These are phyloP conservation scores for Eulemur coronatus DNA, from an alignment of 2,797 vertebrate species.

Conservation along the genomic window DNA sequence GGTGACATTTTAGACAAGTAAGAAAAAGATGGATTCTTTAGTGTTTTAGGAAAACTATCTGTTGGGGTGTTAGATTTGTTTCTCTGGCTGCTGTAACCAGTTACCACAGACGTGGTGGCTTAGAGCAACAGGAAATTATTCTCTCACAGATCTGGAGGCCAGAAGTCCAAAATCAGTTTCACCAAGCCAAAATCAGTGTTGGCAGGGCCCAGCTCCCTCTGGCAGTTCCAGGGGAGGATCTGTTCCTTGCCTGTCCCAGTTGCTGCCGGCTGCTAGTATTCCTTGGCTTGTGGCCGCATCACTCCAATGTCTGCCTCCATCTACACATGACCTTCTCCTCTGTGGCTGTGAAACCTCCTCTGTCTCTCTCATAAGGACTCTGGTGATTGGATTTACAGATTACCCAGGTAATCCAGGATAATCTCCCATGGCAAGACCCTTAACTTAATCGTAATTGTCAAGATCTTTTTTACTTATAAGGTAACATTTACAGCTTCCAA, in stretches of 20 bases:
- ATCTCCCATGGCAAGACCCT: background rate
- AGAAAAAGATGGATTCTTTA: background rate
- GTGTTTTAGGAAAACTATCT: background rate
- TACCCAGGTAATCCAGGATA: background rate
- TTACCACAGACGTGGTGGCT: background rate
- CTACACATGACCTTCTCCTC: background rate
- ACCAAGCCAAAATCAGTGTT: background rate
- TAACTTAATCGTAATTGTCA: conserved; percentile 14
- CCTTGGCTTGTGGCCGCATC: background rate
- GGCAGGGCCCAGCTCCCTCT: background rate
- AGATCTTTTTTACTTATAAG: background rate
- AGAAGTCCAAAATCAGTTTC: background rate
- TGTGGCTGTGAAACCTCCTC: background rate
- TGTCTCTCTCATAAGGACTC: background rate
- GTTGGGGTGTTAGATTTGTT: background rate
- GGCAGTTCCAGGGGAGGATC: background rate
- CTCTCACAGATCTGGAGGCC: background rate
- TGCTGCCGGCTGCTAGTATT: background rate
- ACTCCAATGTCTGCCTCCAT: background rate
- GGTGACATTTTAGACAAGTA: background rate
- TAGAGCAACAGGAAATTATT: background rate
- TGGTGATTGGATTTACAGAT: background rate
- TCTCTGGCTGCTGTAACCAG: background rate
- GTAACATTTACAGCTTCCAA: background rate
- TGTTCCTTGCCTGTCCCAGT: background rate